Base-by-base conservation (phyloP, 2,113 vertebrate species). In the Colius striatus region DNA sequence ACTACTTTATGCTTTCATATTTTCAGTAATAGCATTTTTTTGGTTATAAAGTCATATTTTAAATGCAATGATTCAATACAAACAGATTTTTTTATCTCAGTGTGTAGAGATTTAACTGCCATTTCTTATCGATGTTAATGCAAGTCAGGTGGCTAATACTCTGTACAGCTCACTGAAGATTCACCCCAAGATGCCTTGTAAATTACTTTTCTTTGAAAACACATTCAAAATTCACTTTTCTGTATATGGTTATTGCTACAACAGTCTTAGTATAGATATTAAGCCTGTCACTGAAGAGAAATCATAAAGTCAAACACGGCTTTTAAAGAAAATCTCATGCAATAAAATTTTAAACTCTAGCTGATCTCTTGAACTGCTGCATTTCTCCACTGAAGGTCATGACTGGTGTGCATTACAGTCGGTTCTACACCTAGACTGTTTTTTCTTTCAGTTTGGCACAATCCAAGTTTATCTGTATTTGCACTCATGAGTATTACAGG, bases 161-260 rank as follows among this genome's bases (percentile, higher is more conserved):
- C 79, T 91, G 53, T 66, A 57, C 41, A 73, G 43, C 54, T 95
- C 83, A 70, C 80, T 72, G 79, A 95, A 93, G 75, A 89, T 90
- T 94, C 84, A 0, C 78, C 89, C 72, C 89, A 95, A 87, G 82
- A 91, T 94, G 63, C 82, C 84, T 92, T 81, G 51, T 91, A 95
- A 96, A 95, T 89, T 85, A 74, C 63, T 96, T 85, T 91, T 91
- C 94, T 85, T 80, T 92, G 91, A 92, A 96, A 92, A 71, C 78
- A 79, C 47, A 48, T 91, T 91, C 81, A 88, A 83, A 95, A 88
- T 62, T 95, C 71, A 85, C 71, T 95, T 90, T 92, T 90, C 60
- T 90, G 78, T 91, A 34, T 76, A 58, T 60, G 71, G 26, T 74
- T 96, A 90, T 91, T 95, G 60, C 81, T 92, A 54, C 26, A 80